These are phyloP conservation scores for Eublepharis macularius DNA, from an alignment of 2,113 vertebrate species.

Conservation along the genomic window DNA sequence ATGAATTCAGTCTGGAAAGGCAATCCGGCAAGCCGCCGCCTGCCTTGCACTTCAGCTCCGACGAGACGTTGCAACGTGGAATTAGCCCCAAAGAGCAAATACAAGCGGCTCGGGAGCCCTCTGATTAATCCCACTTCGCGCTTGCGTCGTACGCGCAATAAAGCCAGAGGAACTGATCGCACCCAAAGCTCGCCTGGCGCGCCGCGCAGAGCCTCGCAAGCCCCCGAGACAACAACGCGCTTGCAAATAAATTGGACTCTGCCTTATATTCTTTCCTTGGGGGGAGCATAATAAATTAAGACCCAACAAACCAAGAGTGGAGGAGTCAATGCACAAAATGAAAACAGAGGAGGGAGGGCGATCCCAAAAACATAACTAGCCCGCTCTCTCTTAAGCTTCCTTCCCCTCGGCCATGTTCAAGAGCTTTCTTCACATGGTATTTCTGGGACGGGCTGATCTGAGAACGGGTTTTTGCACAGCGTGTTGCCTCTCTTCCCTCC, in stretches of 20 bases:
- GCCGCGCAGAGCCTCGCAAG: slow-evolving; percentile 15
- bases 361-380: slow-evolving; percentile 11
- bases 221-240: slow-evolving; percentile 11
- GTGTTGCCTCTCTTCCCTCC: not conserved
- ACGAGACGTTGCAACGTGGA: not conserved
- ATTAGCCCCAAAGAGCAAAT: slow-evolving; percentile 1
- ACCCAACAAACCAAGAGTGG: slow-evolving; percentile 42
- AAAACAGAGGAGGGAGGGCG: slow-evolving; percentile 16
- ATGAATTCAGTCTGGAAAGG: not conserved
- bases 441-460: slow-evolving; percentile 46
- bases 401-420: slow-evolving; percentile 52
- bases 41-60: not conserved
- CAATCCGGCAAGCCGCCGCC: not conserved
- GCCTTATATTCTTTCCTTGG: slow-evolving; percentile 37
- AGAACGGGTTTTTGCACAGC: slow-evolving; percentile 1
- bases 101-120: not conserved
- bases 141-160: not conserved
- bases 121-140: slow-evolving; percentile 19
- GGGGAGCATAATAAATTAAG: slow-evolving; percentile 51
- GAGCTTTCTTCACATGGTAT: slow-evolving; percentile 56
- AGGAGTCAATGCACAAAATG: slow-evolving; percentile 35
- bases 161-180: accelerated
- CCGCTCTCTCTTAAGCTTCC: slow-evolving; percentile 43
- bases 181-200: not conserved
- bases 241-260: slow-evolving; percentile 56